Evolutionary conservation across 2,888 invertebrate species (phyloP).

Genomic region (Erebia aethiops): DNA sequence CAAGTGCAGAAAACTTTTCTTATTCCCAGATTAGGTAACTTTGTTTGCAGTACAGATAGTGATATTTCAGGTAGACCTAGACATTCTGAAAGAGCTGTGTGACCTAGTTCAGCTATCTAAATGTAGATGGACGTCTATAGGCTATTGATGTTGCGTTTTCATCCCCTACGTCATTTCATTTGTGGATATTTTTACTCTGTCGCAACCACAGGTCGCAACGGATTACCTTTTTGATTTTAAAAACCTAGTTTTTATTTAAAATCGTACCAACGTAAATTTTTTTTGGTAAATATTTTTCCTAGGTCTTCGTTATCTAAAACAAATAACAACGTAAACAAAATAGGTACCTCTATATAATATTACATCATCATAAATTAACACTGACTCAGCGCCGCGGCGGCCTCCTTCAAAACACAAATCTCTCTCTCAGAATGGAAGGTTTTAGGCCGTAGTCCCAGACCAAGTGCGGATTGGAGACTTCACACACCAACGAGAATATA

Average conservation of each 20-base stretch:
- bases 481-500: no score
- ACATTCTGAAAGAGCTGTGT: slow-evolving; percentile 25
- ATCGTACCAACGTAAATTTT: not conserved
- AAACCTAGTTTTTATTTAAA: not conserved
- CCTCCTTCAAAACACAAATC: no score
- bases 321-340: no score
- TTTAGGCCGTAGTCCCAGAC: no score
- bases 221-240: slow-evolving; percentile 3
- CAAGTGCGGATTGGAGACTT: no score
- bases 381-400: no score
- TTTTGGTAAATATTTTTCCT: not conserved
- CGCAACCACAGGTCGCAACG: not conserved
- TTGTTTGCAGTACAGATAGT: slow-evolving; percentile 18
- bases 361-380: no score
- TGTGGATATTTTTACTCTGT: slow-evolving; percentile 15
- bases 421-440: no score
- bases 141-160: slow-evolving; percentile 24
- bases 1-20: slow-evolving; percentile 24
- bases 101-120: slow-evolving; percentile 25
- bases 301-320: no score
- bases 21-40: slow-evolving; percentile 31
- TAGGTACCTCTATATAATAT: no score
- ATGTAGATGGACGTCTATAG: slow-evolving; percentile 17
- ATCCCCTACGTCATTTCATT: slow-evolving; percentile 14
- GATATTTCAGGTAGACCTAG: slow-evolving; percentile 30